Conservation (phyloP, 2,888 invertebrate species). For the Hyposoter dolosus region DNA sequence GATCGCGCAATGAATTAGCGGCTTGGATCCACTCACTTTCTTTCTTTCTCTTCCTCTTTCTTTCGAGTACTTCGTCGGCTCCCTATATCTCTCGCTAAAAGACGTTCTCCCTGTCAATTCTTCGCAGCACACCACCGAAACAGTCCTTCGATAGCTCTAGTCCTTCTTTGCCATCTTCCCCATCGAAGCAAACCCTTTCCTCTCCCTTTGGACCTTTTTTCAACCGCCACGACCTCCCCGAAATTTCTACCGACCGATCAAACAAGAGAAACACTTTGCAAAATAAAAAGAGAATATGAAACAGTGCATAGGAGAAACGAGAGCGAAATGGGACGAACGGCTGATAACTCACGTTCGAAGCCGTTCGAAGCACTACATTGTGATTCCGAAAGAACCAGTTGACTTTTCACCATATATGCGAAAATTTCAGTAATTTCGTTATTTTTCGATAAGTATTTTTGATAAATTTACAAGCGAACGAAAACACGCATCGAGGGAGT, state of each 20-base stretch:
- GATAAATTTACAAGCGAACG: background rate
- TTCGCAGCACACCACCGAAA: constrained; percentile 48
- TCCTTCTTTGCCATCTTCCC: constrained; percentile 27
- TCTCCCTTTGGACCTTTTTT: constrained; percentile 23
- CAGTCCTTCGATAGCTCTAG: constrained; percentile 39
- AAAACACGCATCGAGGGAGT: background rate
- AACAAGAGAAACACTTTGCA: constrained; percentile 9
- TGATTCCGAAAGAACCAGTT: background rate
- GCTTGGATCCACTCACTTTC: constrained; percentile 64
- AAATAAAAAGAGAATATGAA: background rate
- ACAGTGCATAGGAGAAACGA: background rate
- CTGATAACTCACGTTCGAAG: background rate
- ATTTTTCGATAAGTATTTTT: background rate
- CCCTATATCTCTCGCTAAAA: constrained; percentile 35
- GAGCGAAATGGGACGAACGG: background rate
- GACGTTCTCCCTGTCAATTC: constrained; percentile 50
- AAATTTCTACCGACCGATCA: constrained; percentile 18
- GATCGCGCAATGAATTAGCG: constrained; percentile 74
- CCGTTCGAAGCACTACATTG: too few relatives aligned
- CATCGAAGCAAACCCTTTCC: constrained; percentile 6
- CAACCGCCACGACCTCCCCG: constrained; percentile 29
- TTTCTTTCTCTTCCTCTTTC: constrained; percentile 8
- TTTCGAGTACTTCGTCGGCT: constrained; percentile 31
- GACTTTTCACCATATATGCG: background rate
- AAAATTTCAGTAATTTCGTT: background rate